Percentiles rank a stretch among this genome's conserved stretches.
These are phyloP conservation scores for Callitettix versicolor DNA, from an alignment of 1,140 invertebrate species.

Conservation along the genomic window DNA sequence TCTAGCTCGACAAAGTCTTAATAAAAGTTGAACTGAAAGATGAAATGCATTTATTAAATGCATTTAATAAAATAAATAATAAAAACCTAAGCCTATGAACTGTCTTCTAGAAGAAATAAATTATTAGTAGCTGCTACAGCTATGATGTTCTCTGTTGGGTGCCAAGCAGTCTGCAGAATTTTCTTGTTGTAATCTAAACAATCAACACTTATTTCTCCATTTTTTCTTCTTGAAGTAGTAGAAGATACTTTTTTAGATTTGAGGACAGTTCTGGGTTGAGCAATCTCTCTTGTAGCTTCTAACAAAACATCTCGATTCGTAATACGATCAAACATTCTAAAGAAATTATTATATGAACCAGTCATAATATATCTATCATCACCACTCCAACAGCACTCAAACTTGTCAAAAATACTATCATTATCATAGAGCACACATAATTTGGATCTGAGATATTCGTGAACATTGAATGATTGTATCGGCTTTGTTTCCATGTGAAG, in stretches of 20 bases:
- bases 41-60: too few relatives aligned
- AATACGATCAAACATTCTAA: constrained; percentile 89
- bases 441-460: constrained; percentile 96
- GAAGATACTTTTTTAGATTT: constrained; percentile 68
- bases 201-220: constrained; percentile 98
- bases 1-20: too few relatives aligned
- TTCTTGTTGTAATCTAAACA: constrained; percentile 99
- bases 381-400: constrained; percentile 99
- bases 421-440: constrained; percentile 98
- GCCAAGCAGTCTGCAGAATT: constrained; percentile 98
- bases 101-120: constrained; percentile 98
- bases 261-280: constrained; percentile 81
- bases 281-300: constrained; percentile 69
- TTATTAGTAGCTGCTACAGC: constrained; percentile 99
- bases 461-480: constrained; percentile 82
- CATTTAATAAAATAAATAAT: not conserved
- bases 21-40: too few relatives aligned
- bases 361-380: constrained; percentile 98
- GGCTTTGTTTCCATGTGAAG: constrained; percentile 98
- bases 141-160: constrained; percentile 95
- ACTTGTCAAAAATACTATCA: constrained; percentile 99
- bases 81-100: constrained; percentile 61
- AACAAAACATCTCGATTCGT: constrained; percentile 78
- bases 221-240: constrained; percentile 87
- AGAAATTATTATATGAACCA: constrained; percentile 99